Evolutionary conservation across 2,113 vertebrate genomes (phyloP), one percentile per base, ranked within the genome.

Genomic region (Colinus virginianus): DNA sequence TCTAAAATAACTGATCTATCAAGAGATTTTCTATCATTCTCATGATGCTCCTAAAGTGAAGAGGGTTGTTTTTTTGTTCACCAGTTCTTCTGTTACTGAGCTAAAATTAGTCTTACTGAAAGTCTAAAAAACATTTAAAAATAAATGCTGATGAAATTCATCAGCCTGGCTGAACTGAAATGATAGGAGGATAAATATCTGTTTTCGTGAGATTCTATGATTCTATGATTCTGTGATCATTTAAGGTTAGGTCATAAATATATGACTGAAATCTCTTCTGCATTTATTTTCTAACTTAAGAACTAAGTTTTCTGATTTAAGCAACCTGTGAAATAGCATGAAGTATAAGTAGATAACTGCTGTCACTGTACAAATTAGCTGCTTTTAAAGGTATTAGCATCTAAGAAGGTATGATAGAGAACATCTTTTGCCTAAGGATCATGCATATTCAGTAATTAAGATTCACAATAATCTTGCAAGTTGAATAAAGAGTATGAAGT

Each of bases 81-180:
- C 3, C 8, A 26, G 34, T 82, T 69, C 68, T 68, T 32, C 58
- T 49, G 6, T 80, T 42, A 8, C 53, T 84, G 28, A 67, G 19
- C 16, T 94, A 88, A 94, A 84, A 76, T 89, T 82, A 82, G 53
- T 76, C 30, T 72, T 62, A 87, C 16, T 49, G 6, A 53, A 84
- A 8, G 19, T 14, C 38, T 71, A 72, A 67, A 82, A 87, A 38
- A 9, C 9, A 30, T 66, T 66, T 56, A 84, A 81, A 90, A 36
- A 6, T 9, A 71, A 95, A 76, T 42, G 8, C 11, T 88, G 62
- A 13, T 58, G 87, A 90, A 94, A 74, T 1, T 74, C 46, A 82
- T 87, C 59, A 84, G 5, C 19, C 22, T 77, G n/a, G 30, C 26
- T 77, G 63, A 92, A 84, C 46, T 89, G 49, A 87, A 89, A 79